Conservation (phyloP, 2,888 invertebrate genomes). For the Alloscopus bannaensis region DNA sequence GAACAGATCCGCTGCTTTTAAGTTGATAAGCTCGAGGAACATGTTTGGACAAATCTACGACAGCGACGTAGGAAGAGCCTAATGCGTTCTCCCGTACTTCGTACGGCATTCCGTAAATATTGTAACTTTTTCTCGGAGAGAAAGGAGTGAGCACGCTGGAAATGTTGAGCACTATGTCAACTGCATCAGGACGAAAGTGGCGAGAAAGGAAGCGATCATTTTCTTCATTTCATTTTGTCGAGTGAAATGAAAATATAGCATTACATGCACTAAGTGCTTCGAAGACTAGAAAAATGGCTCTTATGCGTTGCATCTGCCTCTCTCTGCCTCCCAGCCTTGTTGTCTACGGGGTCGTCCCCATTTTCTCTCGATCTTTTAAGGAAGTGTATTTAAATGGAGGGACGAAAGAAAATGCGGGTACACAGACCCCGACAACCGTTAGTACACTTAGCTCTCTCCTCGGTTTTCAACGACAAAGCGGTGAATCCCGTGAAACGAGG, state of each 20-base stretch:
- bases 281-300: conserved; percentile 8
- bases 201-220: conserved; percentile 10
- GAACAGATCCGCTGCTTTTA: too few relatives aligned
- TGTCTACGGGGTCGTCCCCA: too few relatives aligned
- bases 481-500: not conserved
- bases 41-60: too few relatives aligned
- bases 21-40: too few relatives aligned
- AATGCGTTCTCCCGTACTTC: too few relatives aligned
- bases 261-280: conserved; percentile 8
- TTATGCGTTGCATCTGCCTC: conserved; percentile 10
- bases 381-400: not conserved
- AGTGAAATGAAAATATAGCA: conserved; percentile 1
- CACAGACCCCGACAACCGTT: too few relatives aligned
- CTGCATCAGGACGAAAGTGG: not conserved
- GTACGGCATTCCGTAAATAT: too few relatives aligned
- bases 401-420: not conserved
- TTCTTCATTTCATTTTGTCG: conserved; percentile 25
- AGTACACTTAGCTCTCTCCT: not conserved
- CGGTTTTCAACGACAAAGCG: not conserved
- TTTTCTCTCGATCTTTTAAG: not conserved
- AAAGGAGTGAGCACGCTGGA: too few relatives aligned
- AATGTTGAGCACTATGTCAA: too few relatives aligned
- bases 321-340: not conserved
- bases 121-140: too few relatives aligned
- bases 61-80: too few relatives aligned